A percentile compares a stretch with the other conserved stretches of the same genome.
Evolutionary conservation across 1,140 invertebrate genomes (phyloP).

Genomic region (Heliconius himera): DNA sequence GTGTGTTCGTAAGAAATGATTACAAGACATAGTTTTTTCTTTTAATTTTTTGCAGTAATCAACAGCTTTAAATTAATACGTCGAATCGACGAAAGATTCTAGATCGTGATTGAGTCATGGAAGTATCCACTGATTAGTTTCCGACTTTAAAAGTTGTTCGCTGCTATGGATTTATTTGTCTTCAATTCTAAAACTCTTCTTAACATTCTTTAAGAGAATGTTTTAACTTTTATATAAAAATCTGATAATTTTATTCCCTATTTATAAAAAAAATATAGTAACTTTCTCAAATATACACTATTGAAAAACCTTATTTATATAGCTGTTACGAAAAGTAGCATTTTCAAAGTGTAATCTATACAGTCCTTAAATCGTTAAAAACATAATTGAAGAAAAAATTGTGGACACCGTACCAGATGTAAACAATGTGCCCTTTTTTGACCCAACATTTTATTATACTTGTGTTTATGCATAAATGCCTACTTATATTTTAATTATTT

Average conservation of each 20-base stretch:
- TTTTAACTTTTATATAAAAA: not conserved
- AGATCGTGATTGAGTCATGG: conserved; percentile 8
- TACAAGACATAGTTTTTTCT: not conserved
- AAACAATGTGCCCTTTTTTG: not conserved
- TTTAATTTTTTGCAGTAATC: not conserved
- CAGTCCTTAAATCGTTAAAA: conserved; percentile 3
- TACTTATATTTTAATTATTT: too few species aligned
- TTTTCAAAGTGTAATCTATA: not conserved
- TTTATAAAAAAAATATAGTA: too few species aligned
- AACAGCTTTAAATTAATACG: conserved; percentile 2
- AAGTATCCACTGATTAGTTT: conserved; percentile 4
- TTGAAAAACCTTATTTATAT: too few species aligned
- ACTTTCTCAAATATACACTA: too few species aligned
- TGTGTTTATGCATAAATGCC: too few species aligned
- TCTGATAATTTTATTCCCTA: not conserved
- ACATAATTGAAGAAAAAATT: not conserved
- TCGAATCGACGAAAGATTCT: not conserved
- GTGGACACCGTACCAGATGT: not conserved
- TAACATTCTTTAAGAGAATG: not conserved
- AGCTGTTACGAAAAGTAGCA: too few species aligned
- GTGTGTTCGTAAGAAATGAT: too few species aligned
- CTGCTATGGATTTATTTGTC: not conserved
- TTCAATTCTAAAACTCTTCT: not conserved
- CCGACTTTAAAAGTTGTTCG: not conserved
- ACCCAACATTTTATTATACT: not conserved